These are phyloP conservation scores for Coleophora flavipennella DNA, from an alignment of 2,888 invertebrate genomes.

Conservation along the genomic window DNA sequence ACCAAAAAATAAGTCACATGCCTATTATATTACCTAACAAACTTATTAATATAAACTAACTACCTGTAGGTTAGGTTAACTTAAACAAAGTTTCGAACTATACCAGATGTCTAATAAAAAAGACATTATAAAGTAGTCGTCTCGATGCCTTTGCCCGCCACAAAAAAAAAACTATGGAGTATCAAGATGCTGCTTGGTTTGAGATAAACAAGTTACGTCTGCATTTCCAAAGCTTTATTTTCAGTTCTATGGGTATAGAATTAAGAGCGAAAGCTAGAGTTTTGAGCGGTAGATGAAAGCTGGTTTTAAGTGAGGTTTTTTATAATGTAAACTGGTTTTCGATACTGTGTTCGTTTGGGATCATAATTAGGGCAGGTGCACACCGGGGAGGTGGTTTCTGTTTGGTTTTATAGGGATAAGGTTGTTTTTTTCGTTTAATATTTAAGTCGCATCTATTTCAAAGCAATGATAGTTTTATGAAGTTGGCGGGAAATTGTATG, in stretches of 20 bases:
- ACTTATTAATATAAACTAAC: too few species aligned
- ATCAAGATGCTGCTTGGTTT: conserved; percentile 25
- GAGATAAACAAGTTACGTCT: conserved; percentile 25
- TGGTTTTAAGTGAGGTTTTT: conserved; percentile 15
- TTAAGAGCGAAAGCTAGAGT: neutral
- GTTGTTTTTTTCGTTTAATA: too few species aligned
- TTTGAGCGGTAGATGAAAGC: too few species aligned
- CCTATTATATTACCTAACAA: too few species aligned
- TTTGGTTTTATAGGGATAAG: neutral
- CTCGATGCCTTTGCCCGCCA: neutral
- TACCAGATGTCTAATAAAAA: conserved; percentile 41
- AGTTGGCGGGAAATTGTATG: too few species aligned
- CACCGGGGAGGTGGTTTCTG: conserved; percentile 36
- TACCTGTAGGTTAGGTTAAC: too few species aligned
- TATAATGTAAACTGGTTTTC: conserved; percentile 41
- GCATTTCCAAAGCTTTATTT: conserved; percentile 16
- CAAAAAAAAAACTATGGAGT: conserved; percentile 25
- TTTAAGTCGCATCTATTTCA: too few species aligned
- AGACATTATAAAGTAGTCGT: conserved; percentile 52
- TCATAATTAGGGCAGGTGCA: conserved; percentile 61
- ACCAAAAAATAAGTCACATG: too few species aligned
- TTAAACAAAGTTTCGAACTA: conserved; percentile 20
- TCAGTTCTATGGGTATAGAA: conserved; percentile 12
- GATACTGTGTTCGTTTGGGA: conserved; percentile 32
- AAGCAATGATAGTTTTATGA: too few species aligned